Conservation (phyloP, 2,888 invertebrate genomes). For the Antheraea assamensis region DNA sequence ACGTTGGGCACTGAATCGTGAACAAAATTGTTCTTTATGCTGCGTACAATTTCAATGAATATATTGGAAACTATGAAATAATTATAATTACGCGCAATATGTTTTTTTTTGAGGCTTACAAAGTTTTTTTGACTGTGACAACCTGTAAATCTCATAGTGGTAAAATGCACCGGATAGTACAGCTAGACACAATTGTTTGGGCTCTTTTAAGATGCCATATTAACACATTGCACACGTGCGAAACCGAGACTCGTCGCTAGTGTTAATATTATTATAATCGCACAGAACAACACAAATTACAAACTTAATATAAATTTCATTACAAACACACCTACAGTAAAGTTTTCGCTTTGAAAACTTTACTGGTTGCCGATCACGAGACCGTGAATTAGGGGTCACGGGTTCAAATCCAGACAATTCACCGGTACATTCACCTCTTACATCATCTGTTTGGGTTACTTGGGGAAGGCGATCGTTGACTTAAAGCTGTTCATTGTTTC, state of each 20-base stretch:
- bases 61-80: too few relatives aligned
- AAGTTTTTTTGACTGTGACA: too few relatives aligned
- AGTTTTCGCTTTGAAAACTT: conserved; percentile 8
- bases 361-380: conserved; percentile 41
- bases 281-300: background rate
- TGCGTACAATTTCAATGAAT: too few relatives aligned
- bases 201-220: too few relatives aligned
- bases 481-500: conserved; percentile 22
- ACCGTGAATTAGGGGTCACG: conserved; percentile 56
- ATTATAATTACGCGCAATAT: too few relatives aligned
- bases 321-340: background rate
- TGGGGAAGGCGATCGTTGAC: conserved; percentile 40
- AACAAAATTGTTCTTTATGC: too few relatives aligned
- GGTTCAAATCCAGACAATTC: conserved; percentile 51
- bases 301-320: background rate
- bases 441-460: conserved; percentile 52
- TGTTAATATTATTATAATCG: background rate
- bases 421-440: conserved; percentile 51
- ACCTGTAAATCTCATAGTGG: too few relatives aligned
- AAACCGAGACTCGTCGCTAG: background rate
- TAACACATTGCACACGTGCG: background rate
- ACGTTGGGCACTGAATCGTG: too few relatives aligned
- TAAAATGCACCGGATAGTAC: too few relatives aligned
- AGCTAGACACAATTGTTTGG: too few relatives aligned
- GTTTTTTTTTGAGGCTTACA: too few relatives aligned